These are phyloP conservation scores for Seriola dumerili DNA, from an alignment of 2,113 vertebrate species.

Conservation along the genomic window DNA sequence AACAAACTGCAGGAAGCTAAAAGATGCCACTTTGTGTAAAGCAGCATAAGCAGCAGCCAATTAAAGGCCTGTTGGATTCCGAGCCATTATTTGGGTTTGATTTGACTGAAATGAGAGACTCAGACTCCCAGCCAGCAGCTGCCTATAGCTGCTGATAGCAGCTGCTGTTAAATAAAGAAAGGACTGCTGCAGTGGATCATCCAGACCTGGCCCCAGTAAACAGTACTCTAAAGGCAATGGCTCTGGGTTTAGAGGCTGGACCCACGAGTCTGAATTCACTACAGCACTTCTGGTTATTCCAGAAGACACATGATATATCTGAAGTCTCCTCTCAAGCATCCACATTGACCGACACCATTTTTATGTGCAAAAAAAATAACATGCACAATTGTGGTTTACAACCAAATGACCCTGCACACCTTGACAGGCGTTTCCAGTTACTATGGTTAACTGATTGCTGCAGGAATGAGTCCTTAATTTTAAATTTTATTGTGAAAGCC, in stretches of 20 bases:
- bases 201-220: neutral
- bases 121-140: constrained; percentile 37
- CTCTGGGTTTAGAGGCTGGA: neutral
- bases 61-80: constrained; percentile 22
- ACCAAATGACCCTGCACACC: too few relatives aligned
- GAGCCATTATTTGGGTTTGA: constrained; percentile 38
- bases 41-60: constrained; percentile 9
- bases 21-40: neutral
- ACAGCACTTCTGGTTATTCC: too few relatives aligned
- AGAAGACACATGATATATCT: too few relatives aligned
- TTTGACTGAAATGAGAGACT: constrained; percentile 32
- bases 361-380: too few relatives aligned
- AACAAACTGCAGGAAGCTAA: neutral
- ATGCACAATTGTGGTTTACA: too few relatives aligned
- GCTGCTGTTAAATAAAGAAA: constrained; percentile 28
- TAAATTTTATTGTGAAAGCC: too few relatives aligned
- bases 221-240: neutral
- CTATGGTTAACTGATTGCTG: too few relatives aligned
- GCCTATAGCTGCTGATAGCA: constrained; percentile 31
- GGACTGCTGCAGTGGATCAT: constrained; percentile 6
- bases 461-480: too few relatives aligned
- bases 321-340: too few relatives aligned
- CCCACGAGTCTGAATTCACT: neutral
- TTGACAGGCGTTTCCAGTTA: too few relatives aligned
- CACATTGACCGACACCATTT: too few relatives aligned